Conservation (phyloP, 2,888 invertebrate species). For the Heterodera filipjevi region DNA sequence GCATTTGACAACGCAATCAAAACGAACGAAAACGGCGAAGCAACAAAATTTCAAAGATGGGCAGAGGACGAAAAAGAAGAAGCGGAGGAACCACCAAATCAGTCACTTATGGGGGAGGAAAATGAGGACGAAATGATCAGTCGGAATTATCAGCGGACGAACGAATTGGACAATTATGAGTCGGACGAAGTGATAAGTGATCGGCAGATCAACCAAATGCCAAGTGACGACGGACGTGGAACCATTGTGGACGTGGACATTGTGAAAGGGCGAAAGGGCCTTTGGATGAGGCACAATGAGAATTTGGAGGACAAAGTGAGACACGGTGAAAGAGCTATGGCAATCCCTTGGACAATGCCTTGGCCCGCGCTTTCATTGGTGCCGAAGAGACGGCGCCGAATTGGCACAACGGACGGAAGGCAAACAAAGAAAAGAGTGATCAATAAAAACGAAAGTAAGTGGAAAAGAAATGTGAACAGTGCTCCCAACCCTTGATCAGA, state of each 20-base stretch:
- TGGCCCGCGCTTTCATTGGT: not conserved
- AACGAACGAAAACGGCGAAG: not conserved
- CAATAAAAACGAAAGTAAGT: not conserved
- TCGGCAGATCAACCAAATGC: not conserved
- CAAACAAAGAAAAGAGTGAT: not conserved
- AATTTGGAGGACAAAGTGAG: not conserved
- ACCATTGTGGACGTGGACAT: slow-evolving; percentile 8
- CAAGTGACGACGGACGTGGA: not conserved
- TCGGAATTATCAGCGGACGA: not conserved
- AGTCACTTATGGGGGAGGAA: too few species aligned
- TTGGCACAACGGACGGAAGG: not conserved
- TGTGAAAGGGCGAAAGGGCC: not conserved
- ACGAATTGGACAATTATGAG: not conserved
- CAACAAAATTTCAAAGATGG: not conserved
- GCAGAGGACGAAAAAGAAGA: not conserved
- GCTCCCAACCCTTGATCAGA: not conserved
- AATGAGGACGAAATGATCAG: not conserved
- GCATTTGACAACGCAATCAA: slow-evolving; percentile 6
- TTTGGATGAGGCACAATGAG: not conserved
- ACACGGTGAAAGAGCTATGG: not conserved
- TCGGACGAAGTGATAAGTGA: too few species aligned
- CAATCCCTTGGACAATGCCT: not conserved
- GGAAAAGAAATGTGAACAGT: not conserved
- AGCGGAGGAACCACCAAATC: too few species aligned
- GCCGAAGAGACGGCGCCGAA: slow-evolving; percentile 1